Conservation (phyloP, 2,888 invertebrate genomes). For the Lasioglossum oenotherae region DNA sequence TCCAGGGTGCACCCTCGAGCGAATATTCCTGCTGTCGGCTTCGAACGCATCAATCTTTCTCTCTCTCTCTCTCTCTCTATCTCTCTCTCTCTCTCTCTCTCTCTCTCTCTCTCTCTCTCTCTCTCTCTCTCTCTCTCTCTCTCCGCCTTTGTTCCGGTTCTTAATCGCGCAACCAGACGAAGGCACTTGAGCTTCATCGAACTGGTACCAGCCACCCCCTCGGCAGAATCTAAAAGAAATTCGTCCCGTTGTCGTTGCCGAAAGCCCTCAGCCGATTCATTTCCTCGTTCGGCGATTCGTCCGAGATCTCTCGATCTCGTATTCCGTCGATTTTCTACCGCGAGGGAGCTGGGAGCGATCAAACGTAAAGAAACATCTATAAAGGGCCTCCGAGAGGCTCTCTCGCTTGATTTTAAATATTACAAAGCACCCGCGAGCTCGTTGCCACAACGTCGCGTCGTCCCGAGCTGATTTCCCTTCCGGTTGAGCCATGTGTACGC, state of each 20-base stretch:
- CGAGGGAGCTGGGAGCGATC: neutral
- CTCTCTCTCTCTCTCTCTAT: neutral
- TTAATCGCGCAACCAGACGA: conserved; percentile 26
- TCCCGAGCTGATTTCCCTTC: conserved; percentile 23
- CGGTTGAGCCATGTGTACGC: conserved; percentile 35
- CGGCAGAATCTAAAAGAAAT: conserved; percentile 5
- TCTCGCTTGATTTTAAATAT: conserved; percentile 1
- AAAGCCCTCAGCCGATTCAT: neutral
- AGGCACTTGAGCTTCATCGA: conserved; percentile 7
- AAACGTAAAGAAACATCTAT: neutral
- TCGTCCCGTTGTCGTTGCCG: neutral
- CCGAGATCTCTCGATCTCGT: neutral
- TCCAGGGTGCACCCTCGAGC: neutral
- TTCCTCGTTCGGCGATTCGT: neutral
- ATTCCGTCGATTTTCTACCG: neutral
- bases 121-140: neutral
- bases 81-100: neutral
- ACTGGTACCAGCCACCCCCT: neutral
- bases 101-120: neutral
- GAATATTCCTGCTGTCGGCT: conserved; percentile 29
- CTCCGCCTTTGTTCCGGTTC: conserved; percentile 10
- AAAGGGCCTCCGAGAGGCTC: neutral
- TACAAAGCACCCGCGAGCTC: conserved; percentile 14
- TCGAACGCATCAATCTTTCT: conserved; percentile 23
- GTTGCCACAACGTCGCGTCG: conserved; percentile 13